Percentiles rank a stretch among this genome's conserved stretches.
phyloP scores from a whole-genome alignment of 2,113 vertebrate genomes.

The Vimba vimba region DNA sequence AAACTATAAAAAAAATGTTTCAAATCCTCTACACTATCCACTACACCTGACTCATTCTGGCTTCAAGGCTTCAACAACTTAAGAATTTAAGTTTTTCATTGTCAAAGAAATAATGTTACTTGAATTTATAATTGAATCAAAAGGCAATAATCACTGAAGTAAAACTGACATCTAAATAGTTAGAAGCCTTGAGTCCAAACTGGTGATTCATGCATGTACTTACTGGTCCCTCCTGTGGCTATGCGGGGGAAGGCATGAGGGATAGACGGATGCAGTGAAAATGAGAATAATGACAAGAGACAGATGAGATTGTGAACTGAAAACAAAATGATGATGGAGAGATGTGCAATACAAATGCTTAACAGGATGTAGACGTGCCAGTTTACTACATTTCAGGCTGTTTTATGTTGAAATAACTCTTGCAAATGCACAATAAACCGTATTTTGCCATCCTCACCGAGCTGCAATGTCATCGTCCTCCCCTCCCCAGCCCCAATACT shows the following conservation, averaged over 20 bases:
- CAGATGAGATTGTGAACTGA: constrained; percentile 40
- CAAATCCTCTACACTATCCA: background rate
- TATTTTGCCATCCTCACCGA: constrained; percentile 77
- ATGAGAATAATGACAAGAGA: constrained; percentile 47
- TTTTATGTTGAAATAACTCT: background rate
- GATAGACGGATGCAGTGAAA: constrained; percentile 43
- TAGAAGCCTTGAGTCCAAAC: constrained; percentile 48
- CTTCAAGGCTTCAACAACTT: constrained; percentile 14
- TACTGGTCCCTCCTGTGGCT: constrained; percentile 57
- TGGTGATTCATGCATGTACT: constrained; percentile 47
- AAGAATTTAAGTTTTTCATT: background rate
- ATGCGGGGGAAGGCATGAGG: constrained; percentile 41
- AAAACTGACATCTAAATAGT: constrained; percentile 23
- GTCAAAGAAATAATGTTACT: background rate
- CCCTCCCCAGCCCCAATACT: constrained; percentile 95
- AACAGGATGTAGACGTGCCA: constrained; percentile 15
- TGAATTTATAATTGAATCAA: constrained; percentile 13
- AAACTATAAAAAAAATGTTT: background rate
- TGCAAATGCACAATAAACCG: background rate
- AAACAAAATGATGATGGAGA: constrained; percentile 41
- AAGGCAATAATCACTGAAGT: background rate
- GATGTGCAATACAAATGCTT: constrained; percentile 30
- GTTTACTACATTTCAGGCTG: background rate
- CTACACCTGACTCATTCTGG: background rate
- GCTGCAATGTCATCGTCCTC: constrained; percentile 94